phyloP scores from a whole-genome alignment of 1,140 invertebrate genomes.

The Eufriesea mexicana region DNA sequence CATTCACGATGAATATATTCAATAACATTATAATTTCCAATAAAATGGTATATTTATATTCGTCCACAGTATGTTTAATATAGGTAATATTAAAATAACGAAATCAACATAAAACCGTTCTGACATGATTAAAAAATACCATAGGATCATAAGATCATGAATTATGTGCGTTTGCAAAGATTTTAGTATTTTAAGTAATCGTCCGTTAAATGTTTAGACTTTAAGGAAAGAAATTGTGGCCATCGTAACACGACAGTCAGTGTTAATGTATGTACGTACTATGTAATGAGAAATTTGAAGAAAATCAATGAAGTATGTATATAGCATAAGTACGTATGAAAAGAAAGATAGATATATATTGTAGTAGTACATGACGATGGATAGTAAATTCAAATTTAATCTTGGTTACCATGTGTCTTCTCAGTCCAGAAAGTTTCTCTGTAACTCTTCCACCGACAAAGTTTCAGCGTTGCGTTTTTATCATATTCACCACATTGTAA shows the following conservation, averaged over 20 bases:
- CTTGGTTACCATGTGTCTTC: constrained; percentile 1
- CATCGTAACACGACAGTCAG: background rate
- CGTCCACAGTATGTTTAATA: too few relatives aligned
- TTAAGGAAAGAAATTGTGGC: background rate
- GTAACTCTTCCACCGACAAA: constrained; percentile 69
- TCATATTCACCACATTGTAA: constrained; percentile 44
- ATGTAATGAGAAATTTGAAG: background rate
- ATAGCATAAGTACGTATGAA: background rate
- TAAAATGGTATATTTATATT: background rate
- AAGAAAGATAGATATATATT: background rate
- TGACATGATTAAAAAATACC: background rate
- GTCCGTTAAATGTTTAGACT: background rate
- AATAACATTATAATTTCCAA: background rate
- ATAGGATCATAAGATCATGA: background rate
- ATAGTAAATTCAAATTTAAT: background rate
- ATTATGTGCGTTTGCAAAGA: background rate
- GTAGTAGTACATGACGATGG: background rate
- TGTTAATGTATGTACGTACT: background rate
- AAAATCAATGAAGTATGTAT: background rate
- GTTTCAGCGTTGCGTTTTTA: constrained; percentile 39
- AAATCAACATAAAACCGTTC: background rate
- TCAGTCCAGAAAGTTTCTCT: constrained; percentile 63
- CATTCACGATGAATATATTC: background rate
- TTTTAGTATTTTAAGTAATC: background rate
- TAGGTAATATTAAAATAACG: background rate